These are phyloP conservation scores for Lerema accius DNA, from an alignment of 1,140 invertebrate genomes.

Conservation along the genomic window DNA sequence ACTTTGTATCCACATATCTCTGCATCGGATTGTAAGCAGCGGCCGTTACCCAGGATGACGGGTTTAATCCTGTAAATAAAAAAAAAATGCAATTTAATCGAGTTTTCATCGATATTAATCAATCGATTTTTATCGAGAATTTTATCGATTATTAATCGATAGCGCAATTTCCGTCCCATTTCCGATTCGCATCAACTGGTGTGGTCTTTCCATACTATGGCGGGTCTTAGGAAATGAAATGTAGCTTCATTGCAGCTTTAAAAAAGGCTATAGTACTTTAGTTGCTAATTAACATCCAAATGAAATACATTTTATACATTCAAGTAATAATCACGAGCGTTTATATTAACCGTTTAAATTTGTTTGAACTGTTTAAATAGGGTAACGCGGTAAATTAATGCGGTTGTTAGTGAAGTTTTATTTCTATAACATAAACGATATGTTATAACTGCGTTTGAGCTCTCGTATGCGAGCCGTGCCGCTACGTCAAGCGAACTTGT, in stretches of 20 bases:
- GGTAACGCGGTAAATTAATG: neutral
- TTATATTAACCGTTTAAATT: neutral
- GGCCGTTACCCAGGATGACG: slow-evolving; percentile 93
- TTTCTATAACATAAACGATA: neutral
- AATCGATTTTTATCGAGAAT: too few relatives aligned
- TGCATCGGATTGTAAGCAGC: slow-evolving; percentile 90
- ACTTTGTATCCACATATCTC: slow-evolving; percentile 92
- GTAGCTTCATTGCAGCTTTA: too few relatives aligned
- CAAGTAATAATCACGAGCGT: neutral
- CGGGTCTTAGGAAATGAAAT: too few relatives aligned
- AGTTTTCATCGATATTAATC: too few relatives aligned
- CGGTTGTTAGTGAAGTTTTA: neutral
- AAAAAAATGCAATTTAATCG: too few relatives aligned
- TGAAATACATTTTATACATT: neutral
- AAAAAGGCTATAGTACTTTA: too few relatives aligned
- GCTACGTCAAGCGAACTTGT: neutral
- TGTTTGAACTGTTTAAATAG: neutral
- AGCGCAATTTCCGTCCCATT: too few relatives aligned
- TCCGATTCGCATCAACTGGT: too few relatives aligned
- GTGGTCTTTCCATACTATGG: too few relatives aligned
- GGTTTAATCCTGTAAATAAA: slow-evolving; percentile 91
- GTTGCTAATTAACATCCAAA: neutral
- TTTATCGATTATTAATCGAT: too few relatives aligned
- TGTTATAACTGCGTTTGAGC: neutral
- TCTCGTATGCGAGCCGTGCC: neutral